Base-by-base conservation (phyloP, 2,797 vertebrate genomes). In the Microctenopoma lineatum region DNA sequence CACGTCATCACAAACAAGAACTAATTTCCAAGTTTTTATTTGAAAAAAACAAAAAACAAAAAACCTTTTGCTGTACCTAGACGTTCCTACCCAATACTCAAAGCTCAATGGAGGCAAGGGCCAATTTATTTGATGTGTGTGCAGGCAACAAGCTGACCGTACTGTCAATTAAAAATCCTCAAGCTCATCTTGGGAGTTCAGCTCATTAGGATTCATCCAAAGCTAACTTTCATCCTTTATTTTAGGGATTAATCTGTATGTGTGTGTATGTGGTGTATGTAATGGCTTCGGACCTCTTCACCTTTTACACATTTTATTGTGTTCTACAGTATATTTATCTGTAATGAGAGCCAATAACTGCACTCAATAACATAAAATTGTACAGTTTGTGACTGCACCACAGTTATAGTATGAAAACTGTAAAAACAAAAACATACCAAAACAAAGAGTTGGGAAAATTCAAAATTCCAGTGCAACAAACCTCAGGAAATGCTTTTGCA, bases 111-210 rank as follows among this genome's bases (percentile, higher is more conserved):
- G 81, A 86, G 58, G 57, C 59, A 9, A 58, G 62, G 60, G 73
- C 73, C 83, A 75, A 77, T 75, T 85, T 84, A 77, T 75, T 74
- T 48, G 75, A 73, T 6, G 74, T 59, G 74, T 60, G 53, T 64
- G 63, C 3, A 9, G 27, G 65, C 60, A 80, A 80, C 86, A 64
- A 77, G 72, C 84, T 72, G 47, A 68, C 81, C 73, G 48, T 32
- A 79, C 77, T 86, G 87, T 87, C 87, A 84, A 90, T 92, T 93
- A 91, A 92, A 89, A 82, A 74, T 80, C 60, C 56, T 70, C 3
- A 25, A 65, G 71, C 81, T 81, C 60, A 63, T 84, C 73, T n/a
- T 38, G 83, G 82, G 83, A 91, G 70, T 78, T 73, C 36, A 81
- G 80, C 85, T 91, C 83, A 86, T 92, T 89, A 86, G 65, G 72